phyloP scores from a whole-genome alignment of 2,888 invertebrate species.

The Archaeoteleia sp. region DNA sequence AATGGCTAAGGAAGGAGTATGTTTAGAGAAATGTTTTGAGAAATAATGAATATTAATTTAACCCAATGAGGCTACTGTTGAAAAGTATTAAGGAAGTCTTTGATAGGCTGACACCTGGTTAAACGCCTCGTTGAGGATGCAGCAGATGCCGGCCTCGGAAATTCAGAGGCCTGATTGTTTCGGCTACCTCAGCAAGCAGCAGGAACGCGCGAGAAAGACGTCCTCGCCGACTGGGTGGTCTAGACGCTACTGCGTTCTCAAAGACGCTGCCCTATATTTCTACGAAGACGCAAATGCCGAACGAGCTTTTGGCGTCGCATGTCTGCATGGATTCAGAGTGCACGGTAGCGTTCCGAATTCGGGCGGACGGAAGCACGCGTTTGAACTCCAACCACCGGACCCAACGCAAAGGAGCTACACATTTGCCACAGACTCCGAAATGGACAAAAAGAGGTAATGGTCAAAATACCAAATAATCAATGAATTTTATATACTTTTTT shows the following conservation, averaged over 20 bases:
- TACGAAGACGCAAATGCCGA: constrained; percentile 92
- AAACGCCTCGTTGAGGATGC: constrained; percentile 86
- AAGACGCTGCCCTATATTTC: constrained; percentile 96
- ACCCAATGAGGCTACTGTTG: too few species aligned
- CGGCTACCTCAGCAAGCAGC: constrained; percentile 91
- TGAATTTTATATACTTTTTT: background rate
- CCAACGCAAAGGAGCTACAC: constrained; percentile 90
- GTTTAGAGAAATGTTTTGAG: too few species aligned
- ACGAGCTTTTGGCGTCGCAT: constrained; percentile 93
- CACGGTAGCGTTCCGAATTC: constrained; percentile 84
- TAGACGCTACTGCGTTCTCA: constrained; percentile 93
- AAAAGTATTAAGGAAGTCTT: constrained; percentile 39
- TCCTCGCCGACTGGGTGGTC: constrained; percentile 93
- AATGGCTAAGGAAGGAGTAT: too few species aligned
- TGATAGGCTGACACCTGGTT: constrained; percentile 81
- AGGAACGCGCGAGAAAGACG: constrained; percentile 75
- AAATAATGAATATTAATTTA: too few species aligned
- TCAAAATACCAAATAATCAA: too few species aligned
- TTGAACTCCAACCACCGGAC: constrained; percentile 93
- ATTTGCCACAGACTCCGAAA: constrained; percentile 95
- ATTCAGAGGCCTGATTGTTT: constrained; percentile 92
- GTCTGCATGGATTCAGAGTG: constrained; percentile 94
- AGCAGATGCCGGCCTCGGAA: constrained; percentile 86
- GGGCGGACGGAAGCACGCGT: constrained; percentile 93
- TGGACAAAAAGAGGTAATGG: constrained; percentile 91